phyloP scores from a whole-genome alignment of 1,140 invertebrate genomes.

The Euglossa dilemma region DNA sequence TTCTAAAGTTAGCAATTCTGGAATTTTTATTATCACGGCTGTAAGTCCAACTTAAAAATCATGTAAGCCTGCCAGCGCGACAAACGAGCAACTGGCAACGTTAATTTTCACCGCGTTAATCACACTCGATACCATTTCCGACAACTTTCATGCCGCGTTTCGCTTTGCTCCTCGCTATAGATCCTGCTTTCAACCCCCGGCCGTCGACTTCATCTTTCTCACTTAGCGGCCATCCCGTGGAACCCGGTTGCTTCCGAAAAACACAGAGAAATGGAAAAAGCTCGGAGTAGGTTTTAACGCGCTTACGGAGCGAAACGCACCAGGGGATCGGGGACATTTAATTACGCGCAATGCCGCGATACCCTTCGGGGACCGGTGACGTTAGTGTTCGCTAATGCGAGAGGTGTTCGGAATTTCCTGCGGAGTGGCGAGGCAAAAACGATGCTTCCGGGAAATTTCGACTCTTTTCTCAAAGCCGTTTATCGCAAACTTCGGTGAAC shows the following conservation, averaged over 20 bases:
- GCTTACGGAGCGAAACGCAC: background rate
- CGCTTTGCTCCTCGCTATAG: background rate
- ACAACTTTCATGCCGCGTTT: too few relatives aligned
- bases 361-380: background rate
- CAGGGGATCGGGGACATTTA: background rate
- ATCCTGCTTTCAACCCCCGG: conserved; percentile 10
- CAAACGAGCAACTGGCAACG: too few relatives aligned
- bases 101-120: too few relatives aligned
- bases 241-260: background rate
- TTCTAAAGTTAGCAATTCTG: too few relatives aligned
- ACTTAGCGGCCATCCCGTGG: conserved; percentile 10
- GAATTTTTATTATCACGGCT: too few relatives aligned
- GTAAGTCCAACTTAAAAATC: too few relatives aligned
- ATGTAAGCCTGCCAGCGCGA: too few relatives aligned
- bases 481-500: too few relatives aligned
- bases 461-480: too few relatives aligned
- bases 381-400: background rate
- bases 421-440: background rate
- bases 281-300: background rate
- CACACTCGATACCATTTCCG: too few relatives aligned
- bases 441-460: too few relatives aligned
- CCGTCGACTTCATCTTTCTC: conserved; percentile 15
- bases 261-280: conserved; percentile 3
- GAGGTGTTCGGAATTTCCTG: background rate
- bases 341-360: background rate